Evolutionary conservation across 1,140 invertebrate genomes (phyloP).

Genomic region (Gryon sp.): DNA sequence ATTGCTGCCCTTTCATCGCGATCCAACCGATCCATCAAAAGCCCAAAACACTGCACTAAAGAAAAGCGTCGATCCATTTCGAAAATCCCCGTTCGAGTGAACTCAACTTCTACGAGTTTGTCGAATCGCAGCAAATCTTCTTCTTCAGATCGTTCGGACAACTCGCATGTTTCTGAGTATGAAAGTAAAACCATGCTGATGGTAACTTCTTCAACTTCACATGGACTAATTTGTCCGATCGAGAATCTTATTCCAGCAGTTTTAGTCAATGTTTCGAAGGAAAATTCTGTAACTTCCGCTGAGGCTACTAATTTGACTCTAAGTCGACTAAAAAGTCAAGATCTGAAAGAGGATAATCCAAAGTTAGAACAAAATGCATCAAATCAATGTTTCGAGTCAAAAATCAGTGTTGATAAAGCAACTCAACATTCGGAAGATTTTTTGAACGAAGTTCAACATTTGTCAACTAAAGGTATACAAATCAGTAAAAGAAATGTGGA

Average conservation of each 20-base stretch:
- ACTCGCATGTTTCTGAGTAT: conserved; percentile 55
- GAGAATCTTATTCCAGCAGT: conserved; percentile 17
- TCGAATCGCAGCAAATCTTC: conserved; percentile 17
- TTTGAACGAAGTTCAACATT: too few relatives aligned
- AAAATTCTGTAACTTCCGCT: too few relatives aligned
- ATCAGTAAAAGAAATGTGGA: too few relatives aligned
- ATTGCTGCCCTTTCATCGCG: too few relatives aligned
- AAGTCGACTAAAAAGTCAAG: too few relatives aligned
- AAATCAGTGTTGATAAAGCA: too few relatives aligned
- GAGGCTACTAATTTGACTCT: too few relatives aligned
- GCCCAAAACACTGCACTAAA: not conserved
- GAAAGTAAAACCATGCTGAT: conserved; percentile 51
- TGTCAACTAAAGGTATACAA: too few relatives aligned
- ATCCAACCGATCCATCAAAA: not conserved
- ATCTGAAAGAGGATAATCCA: too few relatives aligned
- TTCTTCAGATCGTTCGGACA: conserved; percentile 13
- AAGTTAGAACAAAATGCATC: too few relatives aligned
- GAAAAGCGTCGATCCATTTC: not conserved
- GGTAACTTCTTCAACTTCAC: conserved; percentile 28
- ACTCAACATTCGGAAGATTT: too few relatives aligned
- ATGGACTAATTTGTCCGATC: not conserved
- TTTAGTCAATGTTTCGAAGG: conserved; percentile 24
- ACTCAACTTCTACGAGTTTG: not conserved
- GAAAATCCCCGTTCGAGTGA: conserved; percentile 44
- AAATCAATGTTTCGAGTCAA: too few relatives aligned